phyloP scores from a whole-genome alignment of 2,797 vertebrate species.

The Ceyx erithaca region DNA sequence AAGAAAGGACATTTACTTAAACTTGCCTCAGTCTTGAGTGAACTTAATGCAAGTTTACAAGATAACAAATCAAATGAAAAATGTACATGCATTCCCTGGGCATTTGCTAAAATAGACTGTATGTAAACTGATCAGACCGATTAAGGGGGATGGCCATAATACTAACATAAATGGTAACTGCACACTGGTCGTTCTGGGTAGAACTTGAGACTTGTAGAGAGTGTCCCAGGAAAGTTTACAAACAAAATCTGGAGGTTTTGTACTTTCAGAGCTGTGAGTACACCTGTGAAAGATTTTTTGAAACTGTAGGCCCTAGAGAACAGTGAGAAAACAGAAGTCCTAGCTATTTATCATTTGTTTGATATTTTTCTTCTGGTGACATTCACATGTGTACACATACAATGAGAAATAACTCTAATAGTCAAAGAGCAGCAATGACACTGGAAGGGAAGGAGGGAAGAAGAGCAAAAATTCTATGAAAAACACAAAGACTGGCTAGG shows the following conservation, averaged over 20 bases:
- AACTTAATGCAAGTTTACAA: not conserved
- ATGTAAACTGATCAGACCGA: not conserved
- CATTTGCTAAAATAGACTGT: not conserved
- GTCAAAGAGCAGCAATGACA: not conserved
- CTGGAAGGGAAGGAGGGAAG: not conserved
- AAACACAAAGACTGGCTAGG: not conserved
- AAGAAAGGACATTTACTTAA: not conserved
- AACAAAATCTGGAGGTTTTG: not conserved
- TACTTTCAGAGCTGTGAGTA: not conserved
- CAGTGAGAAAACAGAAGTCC: not conserved
- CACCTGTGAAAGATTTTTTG: not conserved
- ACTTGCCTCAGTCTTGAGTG: not conserved
- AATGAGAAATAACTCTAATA: not conserved
- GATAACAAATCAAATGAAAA: not conserved
- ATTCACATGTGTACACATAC: not conserved
- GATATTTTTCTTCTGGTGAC: not conserved
- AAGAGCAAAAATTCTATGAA: not conserved
- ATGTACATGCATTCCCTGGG: not conserved
- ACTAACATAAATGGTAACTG: not conserved
- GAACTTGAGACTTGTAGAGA: not conserved
- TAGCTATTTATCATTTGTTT: fast-evolving
- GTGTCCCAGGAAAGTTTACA: not conserved
- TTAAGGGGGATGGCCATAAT: not conserved
- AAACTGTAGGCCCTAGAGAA: not conserved
- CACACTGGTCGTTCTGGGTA: not conserved